A percentile compares a stretch with the other conserved stretches of the same genome.
These are phyloP conservation scores for Enteromius unitaeniatus DNA, from an alignment of 2,797 vertebrate species.

Conservation along the genomic window DNA sequence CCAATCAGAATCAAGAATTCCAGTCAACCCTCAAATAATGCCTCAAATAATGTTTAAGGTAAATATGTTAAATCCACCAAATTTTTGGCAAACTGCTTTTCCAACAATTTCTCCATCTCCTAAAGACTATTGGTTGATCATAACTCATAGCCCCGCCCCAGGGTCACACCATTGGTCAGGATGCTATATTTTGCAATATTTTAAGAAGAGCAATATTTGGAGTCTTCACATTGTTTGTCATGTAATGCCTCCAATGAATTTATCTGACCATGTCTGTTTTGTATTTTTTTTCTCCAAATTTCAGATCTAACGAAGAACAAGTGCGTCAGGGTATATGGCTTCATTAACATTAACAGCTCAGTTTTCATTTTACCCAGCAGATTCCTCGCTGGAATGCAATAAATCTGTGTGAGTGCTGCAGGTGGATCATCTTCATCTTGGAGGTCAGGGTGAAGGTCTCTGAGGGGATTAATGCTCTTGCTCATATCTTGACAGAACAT, in stretches of 20 bases:
- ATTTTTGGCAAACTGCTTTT: neutral
- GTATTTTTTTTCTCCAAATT: neutral
- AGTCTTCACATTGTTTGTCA: neutral
- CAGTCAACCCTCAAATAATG: neutral
- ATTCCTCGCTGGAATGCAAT: neutral
- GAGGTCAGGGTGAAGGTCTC: neutral
- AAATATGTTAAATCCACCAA: neutral
- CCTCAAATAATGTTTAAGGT: neutral
- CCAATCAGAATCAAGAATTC: neutral
- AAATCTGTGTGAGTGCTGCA: neutral
- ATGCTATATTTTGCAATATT: neutral
- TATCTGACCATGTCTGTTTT: neutral
- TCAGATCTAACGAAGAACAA: neutral
- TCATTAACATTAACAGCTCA: neutral
- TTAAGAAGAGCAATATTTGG: too few species aligned
- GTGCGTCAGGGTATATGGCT: neutral
- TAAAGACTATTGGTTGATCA: neutral
- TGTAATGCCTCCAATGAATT: neutral
- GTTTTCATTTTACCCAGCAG: neutral
- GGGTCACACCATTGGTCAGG: neutral
- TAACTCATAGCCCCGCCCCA: neutral
- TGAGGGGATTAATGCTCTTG: neutral
- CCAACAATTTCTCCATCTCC: neutral
- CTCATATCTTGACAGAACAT: neutral
- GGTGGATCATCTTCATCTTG: neutral